Evolutionary conservation across 1,140 invertebrate genomes (phyloP).

Genomic region (Bombus confusus): DNA sequence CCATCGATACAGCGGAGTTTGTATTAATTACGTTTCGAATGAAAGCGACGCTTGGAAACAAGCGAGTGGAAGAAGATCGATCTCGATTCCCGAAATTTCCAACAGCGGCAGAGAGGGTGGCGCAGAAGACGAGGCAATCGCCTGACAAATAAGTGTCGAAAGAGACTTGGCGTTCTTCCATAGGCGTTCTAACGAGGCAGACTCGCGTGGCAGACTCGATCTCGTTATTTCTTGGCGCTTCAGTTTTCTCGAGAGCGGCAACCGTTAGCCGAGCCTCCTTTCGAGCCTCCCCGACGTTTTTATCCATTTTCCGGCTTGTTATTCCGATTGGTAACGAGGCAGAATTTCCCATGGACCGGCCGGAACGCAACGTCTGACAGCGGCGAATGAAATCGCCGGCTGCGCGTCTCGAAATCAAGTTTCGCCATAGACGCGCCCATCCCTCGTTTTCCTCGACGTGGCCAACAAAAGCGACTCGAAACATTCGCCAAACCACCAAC

Average conservation of each 20-base stretch:
- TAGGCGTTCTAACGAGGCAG: conserved; percentile 55
- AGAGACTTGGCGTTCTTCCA: conserved; percentile 60
- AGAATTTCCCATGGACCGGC: conserved; percentile 33
- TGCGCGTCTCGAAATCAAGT: conserved; percentile 12
- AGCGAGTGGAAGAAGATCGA: background rate
- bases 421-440: conserved; percentile 5
- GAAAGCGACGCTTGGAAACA: background rate
- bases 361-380: conserved; percentile 14
- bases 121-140: background rate
- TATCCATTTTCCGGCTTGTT: conserved; percentile 60
- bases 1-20: background rate
- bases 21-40: background rate
- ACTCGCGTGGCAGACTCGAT: conserved; percentile 40
- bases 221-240: conserved; percentile 65
- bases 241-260: conserved; percentile 23
- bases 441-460: background rate
- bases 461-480: conserved; percentile 5
- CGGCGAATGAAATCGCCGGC: conserved; percentile 21
- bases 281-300: conserved; percentile 29
- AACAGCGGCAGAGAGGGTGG: background rate
- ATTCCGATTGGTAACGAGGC: conserved; percentile 46
- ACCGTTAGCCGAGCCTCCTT: background rate
- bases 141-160: conserved; percentile 57
- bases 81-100: background rate
- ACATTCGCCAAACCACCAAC: conserved; percentile 5